A percentile compares a stretch with the other conserved stretches of the same genome.
Conservation (phyloP, 2,113 vertebrate species). For the Trematocara stigmaticum region DNA sequence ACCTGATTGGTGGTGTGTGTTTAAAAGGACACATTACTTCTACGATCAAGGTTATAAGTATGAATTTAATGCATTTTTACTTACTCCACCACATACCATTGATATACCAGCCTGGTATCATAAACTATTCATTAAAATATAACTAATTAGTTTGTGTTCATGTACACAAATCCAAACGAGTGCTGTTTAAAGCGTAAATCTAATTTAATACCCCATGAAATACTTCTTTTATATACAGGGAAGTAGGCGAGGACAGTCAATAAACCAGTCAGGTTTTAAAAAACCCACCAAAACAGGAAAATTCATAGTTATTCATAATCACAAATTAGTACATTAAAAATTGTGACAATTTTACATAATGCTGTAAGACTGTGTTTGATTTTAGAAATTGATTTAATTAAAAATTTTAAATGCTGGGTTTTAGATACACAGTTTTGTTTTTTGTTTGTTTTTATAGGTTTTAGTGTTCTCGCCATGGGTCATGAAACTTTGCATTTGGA, state of each 20-base stretch:
- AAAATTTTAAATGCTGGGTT: rapidly evolving
- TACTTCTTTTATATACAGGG: not conserved
- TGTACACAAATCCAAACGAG: not conserved
- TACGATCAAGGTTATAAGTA: not conserved
- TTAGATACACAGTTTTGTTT: not conserved
- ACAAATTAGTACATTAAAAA: not conserved
- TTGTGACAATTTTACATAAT: not conserved
- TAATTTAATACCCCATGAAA: not conserved
- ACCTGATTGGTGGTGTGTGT: not conserved
- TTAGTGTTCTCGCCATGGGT: not conserved
- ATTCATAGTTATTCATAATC: not conserved
- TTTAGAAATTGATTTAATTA: not conserved
- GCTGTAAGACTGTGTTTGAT: not conserved
- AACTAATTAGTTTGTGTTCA: not conserved
- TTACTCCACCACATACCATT: not conserved
- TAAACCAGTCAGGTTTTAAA: not conserved
- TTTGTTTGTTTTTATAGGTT: too few species aligned
- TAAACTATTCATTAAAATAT: not conserved
- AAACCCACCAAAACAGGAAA: rapidly evolving
- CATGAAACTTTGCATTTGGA: not conserved
- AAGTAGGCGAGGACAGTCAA: not conserved
- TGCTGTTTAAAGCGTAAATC: not conserved
- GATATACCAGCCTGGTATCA: not conserved
- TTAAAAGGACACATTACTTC: not conserved
- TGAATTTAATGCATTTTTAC: not conserved